Evolutionary conservation across 1,140 invertebrate genomes (phyloP).

Genomic region (Tetramorium parvispinum): DNA sequence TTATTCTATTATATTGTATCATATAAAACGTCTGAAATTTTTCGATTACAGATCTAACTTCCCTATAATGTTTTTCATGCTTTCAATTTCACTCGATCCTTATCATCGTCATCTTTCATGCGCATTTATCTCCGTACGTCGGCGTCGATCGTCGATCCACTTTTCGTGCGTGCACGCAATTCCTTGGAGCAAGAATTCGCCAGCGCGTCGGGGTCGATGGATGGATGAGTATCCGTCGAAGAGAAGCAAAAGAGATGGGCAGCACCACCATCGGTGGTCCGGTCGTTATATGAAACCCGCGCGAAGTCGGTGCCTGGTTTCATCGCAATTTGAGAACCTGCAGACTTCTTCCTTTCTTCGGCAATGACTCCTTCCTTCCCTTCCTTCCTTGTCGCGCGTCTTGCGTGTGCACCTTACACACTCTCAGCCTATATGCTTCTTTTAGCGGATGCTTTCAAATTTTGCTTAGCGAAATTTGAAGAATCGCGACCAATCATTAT

Average conservation of each 20-base stretch:
- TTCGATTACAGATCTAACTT: background rate
- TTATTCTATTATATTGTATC: background rate
- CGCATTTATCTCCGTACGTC: background rate
- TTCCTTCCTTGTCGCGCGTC: conserved; percentile 15
- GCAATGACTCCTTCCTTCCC: conserved; percentile 68
- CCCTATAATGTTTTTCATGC: background rate
- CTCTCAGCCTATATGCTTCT: background rate
- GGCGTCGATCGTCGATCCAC: background rate
- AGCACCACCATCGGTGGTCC: conserved; percentile 83
- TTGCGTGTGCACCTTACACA: background rate
- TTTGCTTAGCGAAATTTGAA: background rate
- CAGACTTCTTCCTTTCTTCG: conserved; percentile 72
- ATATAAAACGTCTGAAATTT: background rate
- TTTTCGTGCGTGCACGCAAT: conserved; percentile 13
- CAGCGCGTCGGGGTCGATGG: conserved; percentile 43
- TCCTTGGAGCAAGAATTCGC: background rate
- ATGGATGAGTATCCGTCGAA: conserved; percentile 49
- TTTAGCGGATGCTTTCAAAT: background rate
- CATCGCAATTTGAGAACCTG: conserved; percentile 85
- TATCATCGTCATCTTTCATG: background rate
- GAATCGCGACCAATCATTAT: background rate
- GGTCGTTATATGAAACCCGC: conserved; percentile 83
- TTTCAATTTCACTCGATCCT: background rate
- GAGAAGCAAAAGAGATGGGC: conserved; percentile 72
- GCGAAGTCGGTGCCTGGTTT: conserved; percentile 83